phyloP scores from a whole-genome alignment of 2,113 vertebrate species.

The Dicrurus megarhynchus region DNA sequence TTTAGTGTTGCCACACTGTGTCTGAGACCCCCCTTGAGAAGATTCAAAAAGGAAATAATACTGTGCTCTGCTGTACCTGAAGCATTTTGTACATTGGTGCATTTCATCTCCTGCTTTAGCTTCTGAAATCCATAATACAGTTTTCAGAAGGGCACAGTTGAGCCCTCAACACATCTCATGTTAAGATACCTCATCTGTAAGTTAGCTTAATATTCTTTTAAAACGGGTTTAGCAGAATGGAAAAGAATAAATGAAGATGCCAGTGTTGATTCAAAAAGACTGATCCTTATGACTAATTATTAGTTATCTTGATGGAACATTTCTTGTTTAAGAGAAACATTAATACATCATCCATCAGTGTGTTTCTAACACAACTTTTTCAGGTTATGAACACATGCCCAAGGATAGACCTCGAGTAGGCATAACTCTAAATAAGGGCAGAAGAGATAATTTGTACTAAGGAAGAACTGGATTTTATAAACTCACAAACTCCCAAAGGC shows the following conservation, averaged over 20 bases:
- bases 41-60: not conserved
- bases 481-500: not conserved
- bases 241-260: not conserved
- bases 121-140: not conserved
- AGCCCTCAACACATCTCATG: not conserved
- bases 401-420: not conserved
- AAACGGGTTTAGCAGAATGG: not conserved
- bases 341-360: not conserved
- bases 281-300: not conserved
- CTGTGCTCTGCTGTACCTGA: not conserved
- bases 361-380: not conserved
- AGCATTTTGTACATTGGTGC: not conserved
- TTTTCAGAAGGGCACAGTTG: not conserved
- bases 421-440: not conserved
- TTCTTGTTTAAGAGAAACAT: not conserved
- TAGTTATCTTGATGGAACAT: not conserved
- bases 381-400: not conserved
- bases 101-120: not conserved
- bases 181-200: not conserved
- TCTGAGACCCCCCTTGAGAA: not conserved
- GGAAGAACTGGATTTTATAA: not conserved
- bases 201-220: not conserved
- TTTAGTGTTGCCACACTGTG: not conserved
- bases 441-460: not conserved
- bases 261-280: not conserved